Evolutionary conservation across 2,797 vertebrate species (phyloP).

Genomic region (Anas bernieri): DNA sequence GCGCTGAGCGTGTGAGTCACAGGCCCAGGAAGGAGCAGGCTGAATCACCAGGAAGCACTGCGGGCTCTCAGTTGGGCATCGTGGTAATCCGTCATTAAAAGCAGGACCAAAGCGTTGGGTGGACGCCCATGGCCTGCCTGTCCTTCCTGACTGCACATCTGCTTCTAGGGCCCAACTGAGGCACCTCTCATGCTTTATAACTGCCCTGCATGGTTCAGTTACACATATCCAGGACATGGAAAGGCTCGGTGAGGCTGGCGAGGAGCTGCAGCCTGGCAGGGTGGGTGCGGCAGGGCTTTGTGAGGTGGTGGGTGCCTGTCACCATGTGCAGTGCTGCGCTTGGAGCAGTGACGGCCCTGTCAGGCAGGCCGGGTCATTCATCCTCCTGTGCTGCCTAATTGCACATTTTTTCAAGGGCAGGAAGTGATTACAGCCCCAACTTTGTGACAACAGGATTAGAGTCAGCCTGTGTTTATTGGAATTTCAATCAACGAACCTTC

Average conservation of each 20-base stretch:
- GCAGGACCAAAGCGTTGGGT: rapidly evolving
- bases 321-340: background rate
- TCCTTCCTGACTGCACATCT: background rate
- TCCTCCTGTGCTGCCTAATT: background rate
- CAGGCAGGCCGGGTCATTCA: rapidly evolving
- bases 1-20: rapidly evolving
- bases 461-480: background rate
- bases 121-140: background rate
- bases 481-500: background rate
- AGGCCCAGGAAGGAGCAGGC: background rate
- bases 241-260: background rate
- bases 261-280: background rate
- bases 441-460: background rate
- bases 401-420: background rate
- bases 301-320: background rate
- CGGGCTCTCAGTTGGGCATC: background rate
- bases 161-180: background rate
- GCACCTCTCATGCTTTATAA: background rate
- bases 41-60: background rate
- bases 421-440: background rate
- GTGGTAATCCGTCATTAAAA: rapidly evolving
- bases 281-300: rapidly evolving
- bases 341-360: background rate
- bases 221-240: rapidly evolving
- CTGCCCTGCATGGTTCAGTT: background rate